Percentiles rank a stretch among this genome's conserved stretches.
Conservation (phyloP, 1,140 invertebrate species). For the Drosophila aff. region DNA sequence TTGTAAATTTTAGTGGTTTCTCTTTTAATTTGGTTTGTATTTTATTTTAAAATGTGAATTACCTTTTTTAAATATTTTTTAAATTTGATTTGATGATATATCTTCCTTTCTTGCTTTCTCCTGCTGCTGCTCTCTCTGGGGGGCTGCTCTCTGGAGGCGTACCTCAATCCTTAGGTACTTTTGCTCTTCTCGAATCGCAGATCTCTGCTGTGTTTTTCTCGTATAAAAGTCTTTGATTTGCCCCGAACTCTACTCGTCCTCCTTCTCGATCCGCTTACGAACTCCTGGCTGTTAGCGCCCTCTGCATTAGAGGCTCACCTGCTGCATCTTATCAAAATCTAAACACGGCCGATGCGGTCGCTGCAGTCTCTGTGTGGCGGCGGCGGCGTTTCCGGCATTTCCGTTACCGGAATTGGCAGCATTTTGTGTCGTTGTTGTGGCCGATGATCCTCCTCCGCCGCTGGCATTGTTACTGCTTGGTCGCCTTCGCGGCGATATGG, state of each 20-base stretch:
- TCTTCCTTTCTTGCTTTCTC: conserved; percentile 1
- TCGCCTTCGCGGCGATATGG: conserved; percentile 88
- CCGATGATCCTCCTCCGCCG: conserved; percentile 14
- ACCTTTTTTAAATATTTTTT: conserved; percentile 62
- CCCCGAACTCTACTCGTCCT: conserved; percentile 34
- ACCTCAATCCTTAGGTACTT: conserved; percentile 31
- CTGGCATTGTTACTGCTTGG: conserved; percentile 85
- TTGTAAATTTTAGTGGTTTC: conserved; percentile 67
- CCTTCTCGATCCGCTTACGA: neutral
- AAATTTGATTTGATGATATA: conserved; percentile 81
- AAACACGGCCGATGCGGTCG: conserved; percentile 93
- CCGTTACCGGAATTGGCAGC: conserved; percentile 44
- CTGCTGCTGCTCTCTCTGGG: conserved; percentile 24
- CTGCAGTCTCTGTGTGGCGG: conserved; percentile 87
- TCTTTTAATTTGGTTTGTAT: conserved; percentile 55
- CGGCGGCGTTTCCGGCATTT: conserved; percentile 41
- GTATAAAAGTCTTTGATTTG: conserved; percentile 84
- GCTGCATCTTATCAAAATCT: conserved; percentile 98
- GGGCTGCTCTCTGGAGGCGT: conserved; percentile 3
- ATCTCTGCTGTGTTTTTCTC: conserved; percentile 51
- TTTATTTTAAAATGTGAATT: conserved; percentile 67
- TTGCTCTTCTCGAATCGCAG: conserved; percentile 16
- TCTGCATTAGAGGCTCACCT: conserved; percentile 85
- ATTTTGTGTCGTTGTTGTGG: conserved; percentile 41
- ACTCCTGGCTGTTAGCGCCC: conserved; percentile 55